Base-by-base conservation (phyloP, 2,888 invertebrate genomes). In the Ornithoptera alexandrae region DNA sequence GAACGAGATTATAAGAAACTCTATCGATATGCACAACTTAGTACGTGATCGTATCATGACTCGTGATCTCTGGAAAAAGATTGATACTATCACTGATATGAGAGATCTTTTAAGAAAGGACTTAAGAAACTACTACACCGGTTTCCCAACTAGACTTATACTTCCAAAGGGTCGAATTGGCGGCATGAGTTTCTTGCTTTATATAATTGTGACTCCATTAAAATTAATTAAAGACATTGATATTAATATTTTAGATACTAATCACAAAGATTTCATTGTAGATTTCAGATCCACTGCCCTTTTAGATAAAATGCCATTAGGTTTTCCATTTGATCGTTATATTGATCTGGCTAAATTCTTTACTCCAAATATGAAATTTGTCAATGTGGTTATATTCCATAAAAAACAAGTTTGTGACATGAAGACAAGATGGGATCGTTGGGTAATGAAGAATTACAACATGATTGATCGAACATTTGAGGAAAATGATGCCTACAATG, bases 281-380 rank as follows among this genome's bases (percentile, higher is more conserved):
- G 90, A 90, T 79, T 88, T 81, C 80, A 87, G 91, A 72, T 86
- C 83, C 22, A 89, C 87, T 68, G 83, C 86, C 1, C 77, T 90
- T 79, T 87, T 95, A 62, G 96, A 96, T 82, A 93, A 91, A 74
- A 93, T 93, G 82, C 93, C 96, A 62, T 90, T 95, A 78, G 96
- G 95, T 67, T 97, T 94, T 93, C 97, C 97, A 72, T 94, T 97
- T 81, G 96, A 97, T 81, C 94, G 95, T 76, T 88, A 90, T 30
- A 93, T 95, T 78, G 90, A 94, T 61, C 89, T 94, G 62, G 86
- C 86, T 64, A 90, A 88, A 72, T 96, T 95, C 93, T 92, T 92
- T 74, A 94, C 94, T 20, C 94, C 95, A 58, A 96, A 96, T 88
- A 94, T 94, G 89, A 94, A 91, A 84, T 94, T 95, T 82, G 92